These are phyloP conservation scores for Cantharis nigra DNA, from an alignment of 2,888 invertebrate species.

Conservation along the genomic window DNA sequence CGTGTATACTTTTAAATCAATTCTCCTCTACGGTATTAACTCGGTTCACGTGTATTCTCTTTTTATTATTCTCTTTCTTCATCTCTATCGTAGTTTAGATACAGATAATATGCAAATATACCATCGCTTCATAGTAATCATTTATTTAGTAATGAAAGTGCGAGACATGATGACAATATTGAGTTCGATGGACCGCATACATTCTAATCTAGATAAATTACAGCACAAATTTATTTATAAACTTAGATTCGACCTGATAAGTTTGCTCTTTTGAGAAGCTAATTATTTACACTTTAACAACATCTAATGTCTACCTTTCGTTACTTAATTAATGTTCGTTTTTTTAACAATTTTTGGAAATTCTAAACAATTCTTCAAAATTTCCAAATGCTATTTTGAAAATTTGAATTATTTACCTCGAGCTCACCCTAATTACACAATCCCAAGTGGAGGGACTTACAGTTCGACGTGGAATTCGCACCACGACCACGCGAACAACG, in stretches of 20 bases:
- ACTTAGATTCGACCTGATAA: slow-evolving; percentile 23
- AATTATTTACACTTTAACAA: slow-evolving; percentile 8
- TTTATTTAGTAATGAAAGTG: slow-evolving; percentile 39
- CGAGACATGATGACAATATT: slow-evolving; percentile 38
- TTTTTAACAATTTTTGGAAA: neutral
- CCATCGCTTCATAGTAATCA: slow-evolving; percentile 37
- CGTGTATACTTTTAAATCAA: neutral
- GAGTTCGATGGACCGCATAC: slow-evolving; percentile 36
- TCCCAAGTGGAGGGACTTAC: neutral
- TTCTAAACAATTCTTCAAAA: neutral
- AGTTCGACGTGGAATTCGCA: neutral
- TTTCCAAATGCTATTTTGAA: neutral
- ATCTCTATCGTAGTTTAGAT: slow-evolving; percentile 29
- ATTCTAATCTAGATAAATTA: slow-evolving; percentile 30
- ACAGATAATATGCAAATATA: slow-evolving; percentile 41
- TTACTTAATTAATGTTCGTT: neutral
- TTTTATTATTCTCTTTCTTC: slow-evolving; percentile 22
- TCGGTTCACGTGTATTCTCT: slow-evolving; percentile 13
- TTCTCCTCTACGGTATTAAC: neutral
- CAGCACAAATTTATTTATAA: slow-evolving; percentile 25
- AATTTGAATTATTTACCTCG: no score
- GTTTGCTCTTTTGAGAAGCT: slow-evolving; percentile 17
- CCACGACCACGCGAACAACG: neutral
- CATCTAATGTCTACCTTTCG: slow-evolving; percentile 6
- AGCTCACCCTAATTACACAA: no score